Evolutionary conservation across 2,888 invertebrate species (phyloP).

Genomic region (Drosophila nigricruria): DNA sequence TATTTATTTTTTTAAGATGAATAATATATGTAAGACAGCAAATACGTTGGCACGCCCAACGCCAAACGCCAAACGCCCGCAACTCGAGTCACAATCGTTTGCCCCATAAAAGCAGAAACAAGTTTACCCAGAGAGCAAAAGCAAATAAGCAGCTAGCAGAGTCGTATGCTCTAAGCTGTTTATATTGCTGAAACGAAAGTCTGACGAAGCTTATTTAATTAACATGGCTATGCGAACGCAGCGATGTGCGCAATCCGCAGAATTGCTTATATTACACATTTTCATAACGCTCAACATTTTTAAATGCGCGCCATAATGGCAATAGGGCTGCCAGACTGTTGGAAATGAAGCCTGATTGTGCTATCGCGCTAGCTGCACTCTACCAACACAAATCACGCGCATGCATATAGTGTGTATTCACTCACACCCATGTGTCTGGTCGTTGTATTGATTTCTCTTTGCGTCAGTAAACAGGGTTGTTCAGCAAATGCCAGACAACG

Average conservation of each 20-base stretch:
- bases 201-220: conserved; percentile 66
- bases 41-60: conserved; percentile 45
- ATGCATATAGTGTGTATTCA: conserved; percentile 2
- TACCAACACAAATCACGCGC: conserved; percentile 15
- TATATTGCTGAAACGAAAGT: conserved; percentile 56
- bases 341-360: not conserved
- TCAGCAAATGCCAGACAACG: conserved; percentile 55
- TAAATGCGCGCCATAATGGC: conserved; percentile 6
- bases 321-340: conserved; percentile 36
- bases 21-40: conserved; percentile 21
- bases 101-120: conserved; percentile 62
- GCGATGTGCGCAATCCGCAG: conserved; percentile 34
- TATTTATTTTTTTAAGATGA: conserved; percentile 33
- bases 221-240: conserved; percentile 61
- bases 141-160: conserved; percentile 30
- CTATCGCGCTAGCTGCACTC: conserved; percentile 25
- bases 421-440: conserved; percentile 12
- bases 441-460: conserved; percentile 65
- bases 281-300: conserved; percentile 8
- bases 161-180: conserved; percentile 19
- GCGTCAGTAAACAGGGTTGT: conserved; percentile 49
- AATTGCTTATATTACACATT: conserved; percentile 15
- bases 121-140: conserved; percentile 56
- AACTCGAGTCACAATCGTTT: conserved; percentile 23
- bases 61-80: conserved; percentile 51